These are phyloP conservation scores for Sylvietta virens DNA, from an alignment of 2,113 vertebrate genomes.

Conservation along the genomic window DNA sequence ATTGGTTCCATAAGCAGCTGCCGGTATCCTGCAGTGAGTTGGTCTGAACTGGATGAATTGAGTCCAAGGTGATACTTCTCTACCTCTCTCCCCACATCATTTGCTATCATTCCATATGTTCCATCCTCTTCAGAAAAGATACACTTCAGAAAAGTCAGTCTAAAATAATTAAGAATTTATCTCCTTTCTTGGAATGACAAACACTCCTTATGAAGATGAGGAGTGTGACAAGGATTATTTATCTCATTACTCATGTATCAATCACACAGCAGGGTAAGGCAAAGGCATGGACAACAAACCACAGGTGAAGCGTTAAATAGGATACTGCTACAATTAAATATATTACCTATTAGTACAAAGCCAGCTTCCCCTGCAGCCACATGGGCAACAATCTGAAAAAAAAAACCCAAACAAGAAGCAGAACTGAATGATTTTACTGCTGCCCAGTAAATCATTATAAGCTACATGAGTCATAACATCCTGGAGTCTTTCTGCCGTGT, in stretches of 20 bases:
- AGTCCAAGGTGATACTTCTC: neutral
- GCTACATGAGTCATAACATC: neutral
- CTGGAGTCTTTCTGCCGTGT: neutral
- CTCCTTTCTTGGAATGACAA: neutral
- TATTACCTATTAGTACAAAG: neutral
- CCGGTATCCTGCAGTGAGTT: neutral
- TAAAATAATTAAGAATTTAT: conserved; percentile 2
- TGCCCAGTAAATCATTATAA: neutral
- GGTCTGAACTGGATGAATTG: neutral
- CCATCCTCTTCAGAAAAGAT: neutral
- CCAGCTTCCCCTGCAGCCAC: neutral
- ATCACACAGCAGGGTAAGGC: neutral
- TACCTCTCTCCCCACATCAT: neutral
- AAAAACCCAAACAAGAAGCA: neutral
- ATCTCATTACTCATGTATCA: neutral
- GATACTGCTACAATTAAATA: neutral
- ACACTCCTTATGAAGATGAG: neutral
- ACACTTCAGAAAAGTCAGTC: neutral
- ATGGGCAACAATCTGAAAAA: neutral
- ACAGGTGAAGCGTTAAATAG: neutral
- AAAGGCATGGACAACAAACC: neutral
- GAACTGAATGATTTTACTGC: neutral
- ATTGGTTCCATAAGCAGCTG: conserved; percentile 4
- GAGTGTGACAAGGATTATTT: neutral
- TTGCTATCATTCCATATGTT: neutral